Evolutionary conservation across 2,113 vertebrate genomes (phyloP), one percentile per base, ranked within the genome.

Genomic region (Copsychus sechellarum): DNA sequence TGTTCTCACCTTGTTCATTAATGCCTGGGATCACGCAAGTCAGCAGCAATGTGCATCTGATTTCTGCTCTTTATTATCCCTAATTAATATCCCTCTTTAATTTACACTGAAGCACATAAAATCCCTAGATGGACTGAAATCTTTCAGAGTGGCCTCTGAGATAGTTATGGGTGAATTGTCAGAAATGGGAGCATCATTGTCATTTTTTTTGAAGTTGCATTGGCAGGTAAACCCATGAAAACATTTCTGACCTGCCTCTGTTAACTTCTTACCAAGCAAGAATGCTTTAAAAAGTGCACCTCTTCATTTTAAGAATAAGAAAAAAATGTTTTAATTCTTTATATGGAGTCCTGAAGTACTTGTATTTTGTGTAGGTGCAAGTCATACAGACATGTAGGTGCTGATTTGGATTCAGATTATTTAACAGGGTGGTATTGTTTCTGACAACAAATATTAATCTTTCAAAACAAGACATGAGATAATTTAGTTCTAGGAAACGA

Each of bases 1-100:
- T 74, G 50, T 96, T 97, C 64, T 95, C 73, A 56, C 50, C 23
- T 87, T 94, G 79, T 50, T 97, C 73, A 64, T 97, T 96, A 97
- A 73, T 4, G 22, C 34, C 60, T 54, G 66, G 36, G 86, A 65
- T 86, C 80, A 25, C 45, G 80, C 18, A 40, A 92, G 60, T 92
- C 89, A 93, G 91, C 92, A 73, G 85, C 66, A 95, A 94, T n/a
- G 26, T 77, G 64, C 31, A 28, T 95, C 82, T 76, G 64, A 61
- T 81, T 96, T 81, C 89, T 60, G 71, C 78, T 91, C 93, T 85
- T 91, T 92, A 56, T 97, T 94, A 58, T 83, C 83, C 83, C 53
- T 51, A 21, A 95, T n/a, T n/a, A n/a, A n/a, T n/a, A n/a, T n/a
- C n/a, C n/a, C 82, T 91, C 74, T 82, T 47, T 50, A 92, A 65